Evolutionary conservation across 1,140 invertebrate species (phyloP).

Genomic region (Tigriopus japonicus): DNA sequence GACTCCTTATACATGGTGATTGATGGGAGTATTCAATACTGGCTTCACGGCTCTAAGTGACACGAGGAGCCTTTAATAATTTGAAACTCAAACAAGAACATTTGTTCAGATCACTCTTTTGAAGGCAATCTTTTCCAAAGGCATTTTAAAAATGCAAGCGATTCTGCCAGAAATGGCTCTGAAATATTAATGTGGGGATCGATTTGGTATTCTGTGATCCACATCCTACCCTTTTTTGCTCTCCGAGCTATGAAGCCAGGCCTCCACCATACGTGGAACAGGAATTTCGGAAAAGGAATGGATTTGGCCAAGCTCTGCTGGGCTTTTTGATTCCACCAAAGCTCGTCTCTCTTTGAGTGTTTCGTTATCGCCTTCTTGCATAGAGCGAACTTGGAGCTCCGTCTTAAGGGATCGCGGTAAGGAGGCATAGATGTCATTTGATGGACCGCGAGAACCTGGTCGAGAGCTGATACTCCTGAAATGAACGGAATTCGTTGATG

Average conservation of each 20-base stretch:
- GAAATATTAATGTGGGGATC: no score
- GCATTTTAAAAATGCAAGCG: no score
- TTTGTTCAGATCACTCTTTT: no score
- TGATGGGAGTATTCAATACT: no score
- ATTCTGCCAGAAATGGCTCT: no score
- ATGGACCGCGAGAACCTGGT: neutral
- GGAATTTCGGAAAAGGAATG: constrained; percentile 12
- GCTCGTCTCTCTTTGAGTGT: neutral
- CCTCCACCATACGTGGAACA: constrained; percentile 2
- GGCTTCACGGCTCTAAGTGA: no score
- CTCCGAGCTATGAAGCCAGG: neutral
- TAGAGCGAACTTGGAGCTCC: constrained; percentile 10
- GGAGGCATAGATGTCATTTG: constrained; percentile 1
- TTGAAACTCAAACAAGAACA: no score
- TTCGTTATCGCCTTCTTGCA: neutral
- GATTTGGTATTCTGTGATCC: no score
- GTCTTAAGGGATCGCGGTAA: constrained; percentile 1
- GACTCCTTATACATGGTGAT: no score
- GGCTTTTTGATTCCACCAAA: constrained; percentile 7
- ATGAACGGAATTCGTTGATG: neutral
- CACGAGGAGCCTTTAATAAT: no score
- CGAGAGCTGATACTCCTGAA: neutral
- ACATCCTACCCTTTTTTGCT: no score
- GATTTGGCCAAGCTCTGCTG: constrained; percentile 6
- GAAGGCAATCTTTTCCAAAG: no score